Evolutionary conservation across 2,888 invertebrate genomes (phyloP).

Genomic region (Pheosia gnoma): DNA sequence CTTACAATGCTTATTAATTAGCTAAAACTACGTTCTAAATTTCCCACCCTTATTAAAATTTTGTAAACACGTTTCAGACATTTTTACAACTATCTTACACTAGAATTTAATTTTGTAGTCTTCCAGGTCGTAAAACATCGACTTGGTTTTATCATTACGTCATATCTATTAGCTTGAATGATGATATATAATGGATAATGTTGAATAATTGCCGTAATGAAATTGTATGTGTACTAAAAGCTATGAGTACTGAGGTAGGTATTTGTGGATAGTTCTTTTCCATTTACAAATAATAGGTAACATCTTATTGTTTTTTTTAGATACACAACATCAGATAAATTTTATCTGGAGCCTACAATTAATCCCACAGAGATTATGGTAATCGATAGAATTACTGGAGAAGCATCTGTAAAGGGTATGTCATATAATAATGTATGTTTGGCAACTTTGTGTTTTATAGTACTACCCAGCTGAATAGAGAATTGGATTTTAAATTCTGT

Average conservation of each 20-base stretch:
- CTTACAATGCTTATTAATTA: slow-evolving; percentile 3
- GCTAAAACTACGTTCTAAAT: not conserved
- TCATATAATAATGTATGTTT: not conserved
- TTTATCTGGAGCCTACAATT: slow-evolving; percentile 92
- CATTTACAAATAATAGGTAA: no score
- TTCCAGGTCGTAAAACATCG: not conserved
- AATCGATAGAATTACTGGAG: slow-evolving; percentile 92
- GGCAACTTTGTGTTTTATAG: no score
- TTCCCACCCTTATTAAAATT: not conserved
- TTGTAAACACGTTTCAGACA: not conserved
- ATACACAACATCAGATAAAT: slow-evolving; percentile 94
- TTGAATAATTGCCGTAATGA: not conserved
- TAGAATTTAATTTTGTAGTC: not conserved
- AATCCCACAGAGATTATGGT: slow-evolving; percentile 90
- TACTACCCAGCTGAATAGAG: no score
- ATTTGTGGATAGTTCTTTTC: no score
- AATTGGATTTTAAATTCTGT: no score
- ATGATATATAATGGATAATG: not conserved
- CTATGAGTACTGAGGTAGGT: no score
- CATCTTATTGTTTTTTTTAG: slow-evolving; percentile 71
- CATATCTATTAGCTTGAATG: slow-evolving; percentile 8
- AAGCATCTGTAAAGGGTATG: slow-evolving; percentile 88
- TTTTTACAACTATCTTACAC: not conserved
- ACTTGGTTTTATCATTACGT: slow-evolving; percentile 17
- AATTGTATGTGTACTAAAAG: not conserved